These are phyloP conservation scores for Leptonema lineaticorne DNA, from an alignment of 1,140 invertebrate genomes.

Conservation along the genomic window DNA sequence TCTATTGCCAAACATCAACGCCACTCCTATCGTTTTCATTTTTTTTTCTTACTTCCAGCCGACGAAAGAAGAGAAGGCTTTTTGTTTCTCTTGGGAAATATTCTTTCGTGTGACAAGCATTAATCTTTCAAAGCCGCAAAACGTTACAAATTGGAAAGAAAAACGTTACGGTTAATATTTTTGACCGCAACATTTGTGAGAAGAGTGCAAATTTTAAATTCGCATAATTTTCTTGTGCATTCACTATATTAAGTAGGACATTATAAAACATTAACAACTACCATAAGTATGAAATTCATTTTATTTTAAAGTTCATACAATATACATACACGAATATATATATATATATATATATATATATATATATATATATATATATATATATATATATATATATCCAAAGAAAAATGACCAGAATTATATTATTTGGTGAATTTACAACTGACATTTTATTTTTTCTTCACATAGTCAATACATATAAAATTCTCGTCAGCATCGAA, in stretches of 20 bases:
- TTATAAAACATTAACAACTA: too few species aligned
- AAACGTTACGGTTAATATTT: too few species aligned
- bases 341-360: conserved; percentile 13
- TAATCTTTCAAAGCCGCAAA: background rate
- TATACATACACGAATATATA: background rate
- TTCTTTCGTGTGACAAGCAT: background rate
- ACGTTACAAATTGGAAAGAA: too few species aligned
- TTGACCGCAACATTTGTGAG: too few species aligned
- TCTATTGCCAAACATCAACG: conserved; percentile 16
- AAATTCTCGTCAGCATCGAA: too few species aligned
- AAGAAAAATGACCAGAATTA: conserved; percentile 35
- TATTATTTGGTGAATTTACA: conserved; percentile 26
- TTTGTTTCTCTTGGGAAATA: background rate
- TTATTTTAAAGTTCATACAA: conserved; percentile 34
- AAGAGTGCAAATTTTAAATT: too few species aligned
- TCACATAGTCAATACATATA: too few species aligned
- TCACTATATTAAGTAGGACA: too few species aligned
- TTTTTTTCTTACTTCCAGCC: conserved; percentile 2
- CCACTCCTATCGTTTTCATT: background rate
- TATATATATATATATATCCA: conserved; percentile 17
- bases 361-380: background rate
- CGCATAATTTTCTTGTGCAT: too few species aligned
- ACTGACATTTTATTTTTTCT: too few species aligned
- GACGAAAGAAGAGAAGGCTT: too few species aligned
- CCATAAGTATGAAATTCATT: conserved; percentile 18